Evolutionary conservation across 2,797 vertebrate species (phyloP), one percentile per base, ranked within the genome.

Genomic region (Danio aesculapii): DNA sequence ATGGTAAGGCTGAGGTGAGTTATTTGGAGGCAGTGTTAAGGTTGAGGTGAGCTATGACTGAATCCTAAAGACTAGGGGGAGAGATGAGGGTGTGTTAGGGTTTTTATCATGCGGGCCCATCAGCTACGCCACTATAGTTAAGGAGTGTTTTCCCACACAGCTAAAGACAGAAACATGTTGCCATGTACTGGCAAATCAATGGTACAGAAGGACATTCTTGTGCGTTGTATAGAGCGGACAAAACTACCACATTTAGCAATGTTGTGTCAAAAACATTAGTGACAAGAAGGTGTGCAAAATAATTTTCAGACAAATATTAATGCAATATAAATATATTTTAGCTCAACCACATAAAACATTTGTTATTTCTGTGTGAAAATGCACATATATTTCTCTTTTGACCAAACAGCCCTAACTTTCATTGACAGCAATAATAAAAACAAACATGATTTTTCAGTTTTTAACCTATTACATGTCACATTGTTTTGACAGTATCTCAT

Each of bases 271-370:
- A 57, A 43, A 57, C 12, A 44, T 71, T 17, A 57, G 4, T 5
- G n/a, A 19, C n/a, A 46, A 10, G 17, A 44, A 64, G 10, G 59
- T 19, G 41, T 6, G 9, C 39, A 44, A 44, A 77, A 67, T 0
- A 55, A 55, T 47, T 62, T 8, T 43, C 30, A 70, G 53, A 78
- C 52, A 39, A n/a, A 78, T 77, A 71, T 61, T 87, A 82, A 78
- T 91, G 92, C 88, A 93, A 92, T 92, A 89, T 92, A 90, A 92
- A 90, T 92, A 88, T 82, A 79, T 93, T 94, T 93, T 91, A 85
- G 87, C 83, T 77, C 88, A 93, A 88, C 92, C 92, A 92, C 92
- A 92, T 90, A 88, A 90, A 92, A 30, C 30, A 30, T 30, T 90
- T 92, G 92, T 93, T 84, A 83, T 89, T 92, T 67, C 91, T 91